Evolutionary conservation across 92 coral and sea anemone genomes (phyloP).

Genomic region (Zoanthus gigantus): DNA sequence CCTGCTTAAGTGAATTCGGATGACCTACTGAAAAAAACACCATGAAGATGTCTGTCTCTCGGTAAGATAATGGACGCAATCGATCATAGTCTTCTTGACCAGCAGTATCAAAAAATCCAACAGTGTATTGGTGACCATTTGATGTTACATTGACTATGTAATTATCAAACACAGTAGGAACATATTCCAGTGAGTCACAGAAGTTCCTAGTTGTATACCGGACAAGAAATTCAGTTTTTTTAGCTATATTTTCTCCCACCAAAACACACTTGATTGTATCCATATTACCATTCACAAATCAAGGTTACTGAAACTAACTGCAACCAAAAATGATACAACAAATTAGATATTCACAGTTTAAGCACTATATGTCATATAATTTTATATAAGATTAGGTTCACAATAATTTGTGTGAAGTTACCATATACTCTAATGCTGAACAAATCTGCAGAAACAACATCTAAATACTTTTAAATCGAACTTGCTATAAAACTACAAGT

Average conservation of each 20-base stretch:
- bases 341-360: no score
- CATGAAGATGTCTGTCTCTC: not conserved
- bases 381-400: no score
- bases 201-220: not conserved
- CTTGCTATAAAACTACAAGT: no score
- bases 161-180: not conserved
- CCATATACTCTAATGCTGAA: no score
- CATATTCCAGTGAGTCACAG: not conserved
- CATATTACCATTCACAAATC: not conserved
- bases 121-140: not conserved
- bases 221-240: not conserved
- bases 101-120: not conserved
- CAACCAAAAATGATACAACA: no score
- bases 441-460: no score
- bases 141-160: not conserved
- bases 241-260: not conserved
- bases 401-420: no score
- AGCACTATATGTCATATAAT: no score
- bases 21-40: constrained; percentile 6
- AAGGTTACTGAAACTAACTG: no score
- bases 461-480: no score
- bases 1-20: not conserved
- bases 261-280: constrained; percentile 1
- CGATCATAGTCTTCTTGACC: constrained; percentile 26
- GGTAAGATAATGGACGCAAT: constrained; percentile 10